Conservation (phyloP, 2,797 vertebrate species). For the Brachyalestes nurse region DNA sequence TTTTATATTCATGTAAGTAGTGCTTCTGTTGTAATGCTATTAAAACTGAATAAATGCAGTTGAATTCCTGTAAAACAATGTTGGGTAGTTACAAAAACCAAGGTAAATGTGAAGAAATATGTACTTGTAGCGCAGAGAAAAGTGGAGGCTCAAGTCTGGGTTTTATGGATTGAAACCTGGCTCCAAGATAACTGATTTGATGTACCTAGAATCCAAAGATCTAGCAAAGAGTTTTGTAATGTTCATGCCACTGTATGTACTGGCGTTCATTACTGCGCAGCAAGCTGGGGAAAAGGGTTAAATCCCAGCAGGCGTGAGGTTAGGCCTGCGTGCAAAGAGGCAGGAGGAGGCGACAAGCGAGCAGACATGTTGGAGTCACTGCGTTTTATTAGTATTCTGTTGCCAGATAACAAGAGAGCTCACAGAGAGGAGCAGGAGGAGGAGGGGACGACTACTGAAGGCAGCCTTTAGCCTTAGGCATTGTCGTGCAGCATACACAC, state of each 20-base stretch:
- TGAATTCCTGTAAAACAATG: constrained; percentile 53
- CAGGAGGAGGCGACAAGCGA: constrained; percentile 77
- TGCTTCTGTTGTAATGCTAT: constrained; percentile 78
- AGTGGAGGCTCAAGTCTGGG: background rate
- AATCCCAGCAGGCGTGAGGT: constrained; percentile 53
- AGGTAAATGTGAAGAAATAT: background rate
- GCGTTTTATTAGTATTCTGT: constrained; percentile 84
- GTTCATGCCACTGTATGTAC: background rate
- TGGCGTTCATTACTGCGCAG: background rate
- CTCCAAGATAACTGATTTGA: background rate
- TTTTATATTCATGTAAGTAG: constrained; percentile 79
- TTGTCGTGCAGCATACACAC: constrained; percentile 32
- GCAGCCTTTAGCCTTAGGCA: constrained; percentile 42
- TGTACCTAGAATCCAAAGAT: background rate
- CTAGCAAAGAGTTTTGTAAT: background rate
- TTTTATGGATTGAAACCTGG: background rate
- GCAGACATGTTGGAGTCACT: constrained; percentile 90
- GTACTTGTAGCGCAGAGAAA: background rate
- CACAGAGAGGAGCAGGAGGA: constrained; percentile 41
- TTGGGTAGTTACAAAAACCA: constrained; percentile 16
- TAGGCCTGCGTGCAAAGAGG: constrained; percentile 78
- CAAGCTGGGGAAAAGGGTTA: constrained; percentile 56
- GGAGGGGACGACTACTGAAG: constrained; percentile 43
- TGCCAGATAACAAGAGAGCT: constrained; percentile 80
- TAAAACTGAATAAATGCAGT: constrained; percentile 79